These are phyloP conservation scores for Chrysolina oricalcia DNA, from an alignment of 2,888 invertebrate genomes.

Conservation along the genomic window DNA sequence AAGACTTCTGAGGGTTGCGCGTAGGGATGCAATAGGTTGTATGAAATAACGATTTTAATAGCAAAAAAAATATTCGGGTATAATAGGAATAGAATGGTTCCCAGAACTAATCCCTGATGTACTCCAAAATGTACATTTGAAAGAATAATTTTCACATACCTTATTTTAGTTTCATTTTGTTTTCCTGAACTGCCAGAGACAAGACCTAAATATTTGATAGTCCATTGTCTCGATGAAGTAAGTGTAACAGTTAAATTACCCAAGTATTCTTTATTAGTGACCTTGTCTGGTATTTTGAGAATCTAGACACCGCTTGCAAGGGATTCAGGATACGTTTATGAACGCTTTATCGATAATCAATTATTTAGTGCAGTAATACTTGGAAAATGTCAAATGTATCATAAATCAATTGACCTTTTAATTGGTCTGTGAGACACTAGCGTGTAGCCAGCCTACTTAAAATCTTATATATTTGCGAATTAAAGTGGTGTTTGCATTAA, in stretches of 20 bases:
- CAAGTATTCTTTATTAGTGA: neutral
- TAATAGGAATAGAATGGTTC: no score
- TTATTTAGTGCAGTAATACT: conserved; percentile 28
- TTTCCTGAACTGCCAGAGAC: no score
- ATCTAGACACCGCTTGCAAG: conserved; percentile 15
- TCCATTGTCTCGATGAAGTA: neutral
- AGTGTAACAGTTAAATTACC: neutral
- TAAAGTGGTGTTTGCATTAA: conserved; percentile 18
- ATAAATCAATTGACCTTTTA: conserved; percentile 39
- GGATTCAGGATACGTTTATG: neutral
- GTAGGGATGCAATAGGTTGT: no score
- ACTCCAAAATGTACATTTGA: no score
- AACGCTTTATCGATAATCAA: conserved; percentile 37
- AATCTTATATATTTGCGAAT: conserved; percentile 30
- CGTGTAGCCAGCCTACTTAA: conserved; percentile 27
- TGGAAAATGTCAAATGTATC: conserved; percentile 41
- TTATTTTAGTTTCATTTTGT: no score
- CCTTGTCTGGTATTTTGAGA: neutral
- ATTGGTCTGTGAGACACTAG: conserved; percentile 40
- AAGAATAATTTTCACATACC: no score
- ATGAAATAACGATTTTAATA: no score
- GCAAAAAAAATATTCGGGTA: no score
- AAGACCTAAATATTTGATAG: no score
- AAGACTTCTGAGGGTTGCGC: no score
- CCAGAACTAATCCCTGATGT: no score